phyloP scores from a whole-genome alignment of 1,140 invertebrate genomes.

The Drosophila eugracilis region DNA sequence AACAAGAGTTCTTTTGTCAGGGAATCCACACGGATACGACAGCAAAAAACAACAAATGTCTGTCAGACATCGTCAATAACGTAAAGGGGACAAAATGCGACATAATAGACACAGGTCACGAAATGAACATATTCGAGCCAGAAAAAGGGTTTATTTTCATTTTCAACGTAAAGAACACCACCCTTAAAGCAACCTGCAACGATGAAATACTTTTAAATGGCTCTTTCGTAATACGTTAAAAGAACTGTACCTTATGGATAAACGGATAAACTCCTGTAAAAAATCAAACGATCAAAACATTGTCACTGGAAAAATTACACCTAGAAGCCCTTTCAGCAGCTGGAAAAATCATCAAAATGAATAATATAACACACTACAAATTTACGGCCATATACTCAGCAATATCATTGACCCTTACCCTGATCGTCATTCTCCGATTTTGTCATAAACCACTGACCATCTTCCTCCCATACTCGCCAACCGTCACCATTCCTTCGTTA shows the following conservation, averaged over 20 bases:
- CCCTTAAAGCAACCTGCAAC: slow-evolving; percentile 8
- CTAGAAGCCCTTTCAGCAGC: not conserved
- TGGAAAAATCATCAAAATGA: slow-evolving; percentile 5
- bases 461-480: not conserved
- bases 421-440: not conserved
- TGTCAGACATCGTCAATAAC: slow-evolving; percentile 10
- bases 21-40: not conserved
- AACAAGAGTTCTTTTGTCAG: slow-evolving; percentile 19
- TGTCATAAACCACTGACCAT: not conserved
- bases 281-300: slow-evolving; percentile 7
- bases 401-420: slow-evolving; percentile 1
- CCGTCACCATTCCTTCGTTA: not conserved
- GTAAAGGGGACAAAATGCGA: slow-evolving; percentile 4
- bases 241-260: too few relatives aligned
- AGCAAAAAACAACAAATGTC: slow-evolving; percentile 7
- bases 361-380: not conserved
- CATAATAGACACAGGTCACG: not conserved
- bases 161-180: slow-evolving; percentile 5
- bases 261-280: too few relatives aligned
- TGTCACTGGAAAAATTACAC: slow-evolving; percentile 7
- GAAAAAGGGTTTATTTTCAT: slow-evolving; percentile 13
- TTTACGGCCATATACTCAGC: not conserved
- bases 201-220: not conserved
- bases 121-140: too few relatives aligned
- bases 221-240: slow-evolving; percentile 1